phyloP scores from a whole-genome alignment of 2,113 vertebrate genomes.

The Rhodinocichla rosea region DNA sequence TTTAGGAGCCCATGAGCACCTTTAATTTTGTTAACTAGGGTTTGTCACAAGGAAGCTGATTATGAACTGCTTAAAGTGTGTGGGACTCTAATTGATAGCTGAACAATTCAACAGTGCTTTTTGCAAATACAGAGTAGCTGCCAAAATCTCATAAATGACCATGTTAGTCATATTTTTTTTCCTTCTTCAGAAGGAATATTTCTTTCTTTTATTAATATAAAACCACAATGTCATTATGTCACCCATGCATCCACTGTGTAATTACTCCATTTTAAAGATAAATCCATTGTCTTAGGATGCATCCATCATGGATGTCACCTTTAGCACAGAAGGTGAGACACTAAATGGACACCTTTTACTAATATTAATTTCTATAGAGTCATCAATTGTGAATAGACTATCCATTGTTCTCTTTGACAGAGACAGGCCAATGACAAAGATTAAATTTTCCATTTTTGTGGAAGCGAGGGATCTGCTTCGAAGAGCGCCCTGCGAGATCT shows the following conservation, averaged over 20 bases:
- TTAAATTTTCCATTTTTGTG: constrained; percentile 73
- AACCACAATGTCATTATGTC: constrained; percentile 83
- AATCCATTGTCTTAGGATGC: constrained; percentile 84
- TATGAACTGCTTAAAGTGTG: not conserved
- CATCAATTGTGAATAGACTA: constrained; percentile 84
- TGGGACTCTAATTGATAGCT: not conserved
- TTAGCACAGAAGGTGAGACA: constrained; percentile 79
- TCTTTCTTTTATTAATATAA: constrained; percentile 76
- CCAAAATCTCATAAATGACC: constrained; percentile 28
- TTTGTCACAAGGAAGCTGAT: not conserved
- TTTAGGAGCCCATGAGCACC: not conserved
- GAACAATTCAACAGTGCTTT: not conserved
- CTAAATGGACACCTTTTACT: constrained; percentile 88
- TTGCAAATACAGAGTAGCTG: constrained; percentile 22
- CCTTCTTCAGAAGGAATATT: constrained; percentile 49
- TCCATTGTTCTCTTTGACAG: constrained; percentile 87
- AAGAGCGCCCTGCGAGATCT: not conserved
- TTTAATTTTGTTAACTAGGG: not conserved
- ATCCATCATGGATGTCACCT: constrained; percentile 89
- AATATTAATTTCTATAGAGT: constrained; percentile 86
- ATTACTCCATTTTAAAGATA: constrained; percentile 93
- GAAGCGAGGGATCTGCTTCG: constrained; percentile 35
- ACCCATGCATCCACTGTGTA: constrained; percentile 83
- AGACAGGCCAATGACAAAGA: constrained; percentile 83
- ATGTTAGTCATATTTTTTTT: constrained; percentile 48